Evolutionary conservation across 2,888 invertebrate genomes (phyloP).

Genomic region (Drosophila neoperkinsi): DNA sequence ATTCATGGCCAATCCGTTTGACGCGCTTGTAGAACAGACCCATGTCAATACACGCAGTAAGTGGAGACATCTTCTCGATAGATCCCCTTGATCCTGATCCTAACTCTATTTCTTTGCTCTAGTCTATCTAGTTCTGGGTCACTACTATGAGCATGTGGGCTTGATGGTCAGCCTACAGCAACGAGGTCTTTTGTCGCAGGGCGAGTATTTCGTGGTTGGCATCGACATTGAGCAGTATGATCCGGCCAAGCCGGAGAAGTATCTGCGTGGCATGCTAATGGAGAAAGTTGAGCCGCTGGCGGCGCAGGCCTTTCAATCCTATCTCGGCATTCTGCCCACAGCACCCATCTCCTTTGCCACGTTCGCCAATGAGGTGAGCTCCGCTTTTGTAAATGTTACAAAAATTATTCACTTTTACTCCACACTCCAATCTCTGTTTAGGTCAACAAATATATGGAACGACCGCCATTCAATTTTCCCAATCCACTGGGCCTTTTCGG

Average conservation of each 20-base stretch:
- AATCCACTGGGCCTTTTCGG: slow-evolving; percentile 91
- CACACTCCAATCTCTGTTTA: slow-evolving; percentile 80
- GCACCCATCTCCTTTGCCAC: slow-evolving; percentile 90
- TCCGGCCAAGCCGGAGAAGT: slow-evolving; percentile 90
- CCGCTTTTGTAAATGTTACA: background rate
- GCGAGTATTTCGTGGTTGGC: slow-evolving; percentile 97
- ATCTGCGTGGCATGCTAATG: slow-evolving; percentile 91
- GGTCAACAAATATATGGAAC: slow-evolving; percentile 93
- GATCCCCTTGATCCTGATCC: background rate
- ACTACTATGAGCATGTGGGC: slow-evolving; percentile 95
- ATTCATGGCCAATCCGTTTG: slow-evolving; percentile 94
- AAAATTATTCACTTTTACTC: slow-evolving; percentile 4
- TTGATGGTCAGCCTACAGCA: slow-evolving; percentile 95
- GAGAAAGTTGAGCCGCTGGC: slow-evolving; percentile 87
- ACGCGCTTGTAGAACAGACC: slow-evolving; percentile 92
- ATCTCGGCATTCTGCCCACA: slow-evolving; percentile 93
- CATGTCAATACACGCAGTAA: slow-evolving; percentile 95
- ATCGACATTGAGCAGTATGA: slow-evolving; percentile 96
- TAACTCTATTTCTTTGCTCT: background rate
- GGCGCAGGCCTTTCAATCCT: slow-evolving; percentile 91
- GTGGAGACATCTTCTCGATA: slow-evolving; percentile 77
- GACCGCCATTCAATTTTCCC: slow-evolving; percentile 94
- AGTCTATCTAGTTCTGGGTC: slow-evolving; percentile 97
- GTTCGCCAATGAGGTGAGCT: slow-evolving; percentile 87
- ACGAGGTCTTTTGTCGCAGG: slow-evolving; percentile 91